Percentiles rank a stretch among this genome's conserved stretches.
These are phyloP conservation scores for Heliconius eleuchia DNA, from an alignment of 1,140 invertebrate genomes.

Conservation along the genomic window DNA sequence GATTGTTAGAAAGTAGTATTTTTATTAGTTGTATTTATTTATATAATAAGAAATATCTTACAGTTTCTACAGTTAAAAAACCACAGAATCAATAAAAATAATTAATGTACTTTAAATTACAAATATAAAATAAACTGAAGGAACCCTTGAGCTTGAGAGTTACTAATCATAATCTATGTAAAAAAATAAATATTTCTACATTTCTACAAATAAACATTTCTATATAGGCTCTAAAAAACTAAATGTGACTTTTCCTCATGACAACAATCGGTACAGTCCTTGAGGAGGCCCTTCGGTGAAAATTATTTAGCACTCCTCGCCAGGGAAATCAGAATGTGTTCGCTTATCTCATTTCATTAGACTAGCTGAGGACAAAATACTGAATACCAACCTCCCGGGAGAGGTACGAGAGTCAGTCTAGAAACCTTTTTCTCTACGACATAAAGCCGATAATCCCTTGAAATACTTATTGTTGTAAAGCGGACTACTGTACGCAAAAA, in stretches of 20 bases:
- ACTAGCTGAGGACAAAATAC: slow-evolving; percentile 56
- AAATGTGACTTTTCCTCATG: slow-evolving; percentile 9
- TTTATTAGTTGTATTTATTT: too few relatives aligned
- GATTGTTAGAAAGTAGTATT: background rate
- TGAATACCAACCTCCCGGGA: slow-evolving; percentile 45
- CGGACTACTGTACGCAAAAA: slow-evolving; percentile 18
- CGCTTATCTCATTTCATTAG: slow-evolving; percentile 72
- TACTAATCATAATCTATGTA: too few relatives aligned
- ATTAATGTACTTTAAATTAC: too few relatives aligned
- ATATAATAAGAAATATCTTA: too few relatives aligned
- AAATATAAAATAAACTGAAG: too few relatives aligned
- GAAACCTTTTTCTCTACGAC: background rate
- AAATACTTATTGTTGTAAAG: background rate
- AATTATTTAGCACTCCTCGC: slow-evolving; percentile 59
- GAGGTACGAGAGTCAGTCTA: background rate
- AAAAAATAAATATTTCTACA: too few relatives aligned
- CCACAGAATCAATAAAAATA: too few relatives aligned
- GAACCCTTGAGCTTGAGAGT: too few relatives aligned
- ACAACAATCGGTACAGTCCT: slow-evolving; percentile 30
- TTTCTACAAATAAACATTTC: background rate
- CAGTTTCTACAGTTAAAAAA: too few relatives aligned
- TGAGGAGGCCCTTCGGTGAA: slow-evolving; percentile 39
- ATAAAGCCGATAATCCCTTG: slow-evolving; percentile 21
- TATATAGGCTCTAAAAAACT: background rate
- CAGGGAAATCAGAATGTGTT: slow-evolving; percentile 67